Percentiles rank a stretch among this genome's conserved stretches.
These are phyloP conservation scores for Thalassoma bifasciatum DNA, from an alignment of 2,113 vertebrate genomes.

Conservation along the genomic window DNA sequence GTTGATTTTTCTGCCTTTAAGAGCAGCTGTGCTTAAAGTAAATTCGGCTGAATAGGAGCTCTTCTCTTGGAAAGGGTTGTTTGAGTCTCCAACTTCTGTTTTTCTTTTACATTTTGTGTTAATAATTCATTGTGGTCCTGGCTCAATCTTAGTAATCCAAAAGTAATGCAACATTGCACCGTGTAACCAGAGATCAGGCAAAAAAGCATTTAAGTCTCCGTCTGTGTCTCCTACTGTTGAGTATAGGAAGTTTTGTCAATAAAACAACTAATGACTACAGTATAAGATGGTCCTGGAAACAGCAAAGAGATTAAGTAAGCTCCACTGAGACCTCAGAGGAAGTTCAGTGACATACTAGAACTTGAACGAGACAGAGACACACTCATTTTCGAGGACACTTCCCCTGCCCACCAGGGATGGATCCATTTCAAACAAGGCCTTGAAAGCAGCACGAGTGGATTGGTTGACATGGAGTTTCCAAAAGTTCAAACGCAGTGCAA, in stretches of 20 bases:
- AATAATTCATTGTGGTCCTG: too few species aligned
- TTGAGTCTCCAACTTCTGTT: too few species aligned
- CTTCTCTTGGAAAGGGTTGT: too few species aligned
- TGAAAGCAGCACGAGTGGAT: conserved; percentile 27
- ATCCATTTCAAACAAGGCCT: conserved; percentile 56
- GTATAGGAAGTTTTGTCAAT: not conserved
- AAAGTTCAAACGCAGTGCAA: conserved; percentile 39
- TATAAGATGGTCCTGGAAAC: not conserved
- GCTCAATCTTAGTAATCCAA: too few species aligned
- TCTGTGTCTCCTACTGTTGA: not conserved
- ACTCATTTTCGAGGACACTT: conserved; percentile 44
- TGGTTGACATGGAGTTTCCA: conserved; percentile 29
- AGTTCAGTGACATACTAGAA: conserved; percentile 39
- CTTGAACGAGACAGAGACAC: conserved; percentile 19
- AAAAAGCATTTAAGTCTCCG: not conserved
- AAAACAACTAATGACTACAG: conserved; percentile 10
- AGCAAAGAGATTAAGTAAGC: conserved; percentile 29
- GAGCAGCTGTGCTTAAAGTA: too few species aligned
- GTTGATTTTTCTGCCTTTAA: too few species aligned
- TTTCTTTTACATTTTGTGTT: too few species aligned
- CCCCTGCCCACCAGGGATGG: conserved; percentile 33
- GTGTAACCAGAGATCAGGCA: not conserved
- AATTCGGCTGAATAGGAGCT: too few species aligned
- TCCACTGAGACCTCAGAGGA: conserved; percentile 26
- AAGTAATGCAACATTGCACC: not conserved